Evolutionary conservation across 1,140 invertebrate species (phyloP).

Genomic region (Cotesia glomerata): DNA sequence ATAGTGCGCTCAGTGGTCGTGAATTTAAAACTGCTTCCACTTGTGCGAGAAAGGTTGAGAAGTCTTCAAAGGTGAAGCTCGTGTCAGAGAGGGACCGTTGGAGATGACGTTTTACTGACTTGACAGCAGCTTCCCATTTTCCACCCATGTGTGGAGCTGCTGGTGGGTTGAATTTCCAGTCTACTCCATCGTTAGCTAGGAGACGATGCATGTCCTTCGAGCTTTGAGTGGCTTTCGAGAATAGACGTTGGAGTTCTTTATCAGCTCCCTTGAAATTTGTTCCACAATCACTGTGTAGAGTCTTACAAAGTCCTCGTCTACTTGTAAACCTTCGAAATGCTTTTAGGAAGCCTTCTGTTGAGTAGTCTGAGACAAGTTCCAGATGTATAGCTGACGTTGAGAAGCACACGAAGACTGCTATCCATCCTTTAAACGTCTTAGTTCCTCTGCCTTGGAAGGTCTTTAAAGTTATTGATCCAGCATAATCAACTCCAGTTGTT

Average conservation of each 20-base stretch:
- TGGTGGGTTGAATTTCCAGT: constrained; percentile 11
- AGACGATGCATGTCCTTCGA: too few species aligned
- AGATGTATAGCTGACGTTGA: constrained; percentile 38
- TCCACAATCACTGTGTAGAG: constrained; percentile 21
- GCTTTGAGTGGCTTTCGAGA: background rate
- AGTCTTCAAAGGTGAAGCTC: constrained; percentile 6
- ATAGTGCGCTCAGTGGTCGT: background rate
- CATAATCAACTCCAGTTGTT: constrained; percentile 36
- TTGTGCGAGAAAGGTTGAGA: background rate
- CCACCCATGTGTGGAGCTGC: background rate
- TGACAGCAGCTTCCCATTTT: constrained; percentile 7
- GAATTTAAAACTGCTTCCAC: constrained; percentile 5
- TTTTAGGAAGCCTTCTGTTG: constrained; percentile 38
- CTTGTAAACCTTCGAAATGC: constrained; percentile 39
- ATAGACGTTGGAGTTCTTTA: background rate
- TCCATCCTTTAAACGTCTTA: constrained; percentile 37
- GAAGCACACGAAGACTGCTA: constrained; percentile 43
- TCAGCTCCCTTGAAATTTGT: constrained; percentile 31
- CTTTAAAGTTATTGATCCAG: constrained; percentile 36
- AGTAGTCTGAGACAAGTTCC: constrained; percentile 37
- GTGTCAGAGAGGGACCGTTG: background rate
- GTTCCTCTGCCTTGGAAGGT: background rate
- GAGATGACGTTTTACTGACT: constrained; percentile 8
- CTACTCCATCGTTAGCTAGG: background rate
- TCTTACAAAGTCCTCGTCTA: constrained; percentile 29